Base-by-base conservation (phyloP, 2,797 vertebrate species). In the Salarias fasciatus region DNA sequence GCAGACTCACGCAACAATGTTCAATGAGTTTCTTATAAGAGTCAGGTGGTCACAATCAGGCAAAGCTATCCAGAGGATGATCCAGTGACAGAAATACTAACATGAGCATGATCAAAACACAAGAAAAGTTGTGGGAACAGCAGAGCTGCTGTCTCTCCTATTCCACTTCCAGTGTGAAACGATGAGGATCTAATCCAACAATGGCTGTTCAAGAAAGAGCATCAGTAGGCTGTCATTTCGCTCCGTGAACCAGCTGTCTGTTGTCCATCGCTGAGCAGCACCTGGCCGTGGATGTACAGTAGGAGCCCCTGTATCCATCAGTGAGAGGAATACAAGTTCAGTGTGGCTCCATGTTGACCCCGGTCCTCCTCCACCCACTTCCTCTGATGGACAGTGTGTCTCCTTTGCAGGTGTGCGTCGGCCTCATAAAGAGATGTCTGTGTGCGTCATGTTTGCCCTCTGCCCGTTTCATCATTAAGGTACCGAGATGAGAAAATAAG, bases 371-470 rank as follows among this genome's bases (percentile, higher is more conserved):
- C 73, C 69, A 60, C 64, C 66, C 41, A 46, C 80, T 66, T 79
- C 76, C 72, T 69, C 63, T 77, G 66, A 86, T 71, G 84, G 73
- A 75, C 65, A 63, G 63, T 49, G 7, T 7, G 65, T 69, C 62
- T 86, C 77, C 80, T 71, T 76, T 82, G 82, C 91, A 92, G 91
- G 89, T 92, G 89, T 86, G 80, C 74, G 64, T 79, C 80, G 18
- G 80, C 64, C 62, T 68, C 85, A 92, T 93, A 93, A 93, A 93
- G 91, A 90, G 42, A 65, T 50, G 71, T 83, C 88, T 94, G 88
- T 94, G 78, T 63, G 66, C 35, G 48, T 69, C 70, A 74, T 75
- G 78, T 88, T 89, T 88, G 72, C 79, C 79, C 81, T 84, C 83
- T 62, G 77, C 55, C 56, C 65, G 38, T 88, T 91, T 93, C 83